Percentiles rank a stretch among this genome's conserved stretches.
phyloP scores from a whole-genome alignment of 92 coral and sea anemone genomes.

The Muricea muricata region DNA sequence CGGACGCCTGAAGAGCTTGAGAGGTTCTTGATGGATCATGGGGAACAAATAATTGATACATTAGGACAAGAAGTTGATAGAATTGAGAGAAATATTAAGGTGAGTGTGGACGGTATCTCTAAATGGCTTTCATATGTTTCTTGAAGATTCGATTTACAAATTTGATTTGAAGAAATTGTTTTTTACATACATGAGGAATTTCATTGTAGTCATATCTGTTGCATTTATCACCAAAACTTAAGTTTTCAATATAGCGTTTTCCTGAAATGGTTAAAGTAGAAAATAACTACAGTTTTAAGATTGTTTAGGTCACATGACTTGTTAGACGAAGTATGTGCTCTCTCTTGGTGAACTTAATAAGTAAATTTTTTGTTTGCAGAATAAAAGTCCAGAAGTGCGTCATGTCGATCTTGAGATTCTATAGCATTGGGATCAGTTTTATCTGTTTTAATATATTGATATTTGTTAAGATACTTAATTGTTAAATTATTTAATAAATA shows the following conservation, averaged over 20 bases:
- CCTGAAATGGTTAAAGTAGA: too few relatives aligned
- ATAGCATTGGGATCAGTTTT: conserved; percentile 13
- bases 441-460: background rate
- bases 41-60: conserved; percentile 95
- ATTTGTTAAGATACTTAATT: background rate
- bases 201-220: too few relatives aligned
- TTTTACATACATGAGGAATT: too few relatives aligned
- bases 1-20: conserved; percentile 90
- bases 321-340: background rate
- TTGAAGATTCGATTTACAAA: background rate
- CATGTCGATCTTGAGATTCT: conserved; percentile 97
- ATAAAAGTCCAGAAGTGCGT: conserved; percentile 96
- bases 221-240: too few relatives aligned
- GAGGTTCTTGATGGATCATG: conserved; percentile 89
- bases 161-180: background rate
- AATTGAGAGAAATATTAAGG: conserved; percentile 96
- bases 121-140: background rate
- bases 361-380: conserved; percentile 62
- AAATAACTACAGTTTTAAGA: too few relatives aligned
- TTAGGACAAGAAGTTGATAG: conserved; percentile 98
- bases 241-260: too few relatives aligned
- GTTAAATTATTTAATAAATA: background rate
- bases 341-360: too few relatives aligned
- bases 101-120: conserved; percentile 9
- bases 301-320: background rate